These are phyloP conservation scores for Temnothorax unifasciatus DNA, from an alignment of 2,888 invertebrate species.

Conservation along the genomic window DNA sequence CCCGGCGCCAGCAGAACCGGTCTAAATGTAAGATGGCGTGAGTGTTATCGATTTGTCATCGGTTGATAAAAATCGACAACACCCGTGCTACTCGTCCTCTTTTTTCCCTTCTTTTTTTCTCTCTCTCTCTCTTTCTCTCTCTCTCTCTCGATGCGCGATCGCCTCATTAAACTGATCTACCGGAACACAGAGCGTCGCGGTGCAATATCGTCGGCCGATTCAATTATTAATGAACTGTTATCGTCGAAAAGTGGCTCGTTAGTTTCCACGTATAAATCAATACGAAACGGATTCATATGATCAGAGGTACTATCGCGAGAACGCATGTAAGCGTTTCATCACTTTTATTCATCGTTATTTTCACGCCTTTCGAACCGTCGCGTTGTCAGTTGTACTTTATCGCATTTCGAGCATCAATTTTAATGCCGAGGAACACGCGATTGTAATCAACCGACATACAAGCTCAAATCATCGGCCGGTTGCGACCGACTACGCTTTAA, in stretches of 20 bases:
- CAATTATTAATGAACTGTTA: constrained; percentile 35
- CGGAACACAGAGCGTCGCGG: constrained; percentile 18
- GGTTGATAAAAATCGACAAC: constrained; percentile 54
- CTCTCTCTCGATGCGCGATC: neutral
- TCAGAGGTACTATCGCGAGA: neutral
- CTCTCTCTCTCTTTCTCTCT: neutral
- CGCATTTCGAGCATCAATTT: constrained; percentile 2
- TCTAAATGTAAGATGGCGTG: constrained; percentile 64
- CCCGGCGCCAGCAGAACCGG: constrained; percentile 56
- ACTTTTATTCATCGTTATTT: constrained; percentile 13
- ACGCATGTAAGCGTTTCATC: constrained; percentile 2
- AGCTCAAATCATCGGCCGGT: neutral
- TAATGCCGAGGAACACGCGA: neutral
- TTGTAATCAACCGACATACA: neutral
- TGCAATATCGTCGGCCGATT: constrained; percentile 33
- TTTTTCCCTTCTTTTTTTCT: neutral
- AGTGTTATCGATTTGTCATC: constrained; percentile 69
- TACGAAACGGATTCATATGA: neutral
- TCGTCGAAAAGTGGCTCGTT: constrained; percentile 13
- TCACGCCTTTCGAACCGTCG: neutral
- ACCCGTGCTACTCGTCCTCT: neutral
- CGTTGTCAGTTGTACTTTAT: neutral
- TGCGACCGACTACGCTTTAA: neutral
- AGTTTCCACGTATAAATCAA: constrained; percentile 10
- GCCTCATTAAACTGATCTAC: constrained; percentile 26